Conservation (phyloP, 2,888 invertebrate species). For the Formica aserva region DNA sequence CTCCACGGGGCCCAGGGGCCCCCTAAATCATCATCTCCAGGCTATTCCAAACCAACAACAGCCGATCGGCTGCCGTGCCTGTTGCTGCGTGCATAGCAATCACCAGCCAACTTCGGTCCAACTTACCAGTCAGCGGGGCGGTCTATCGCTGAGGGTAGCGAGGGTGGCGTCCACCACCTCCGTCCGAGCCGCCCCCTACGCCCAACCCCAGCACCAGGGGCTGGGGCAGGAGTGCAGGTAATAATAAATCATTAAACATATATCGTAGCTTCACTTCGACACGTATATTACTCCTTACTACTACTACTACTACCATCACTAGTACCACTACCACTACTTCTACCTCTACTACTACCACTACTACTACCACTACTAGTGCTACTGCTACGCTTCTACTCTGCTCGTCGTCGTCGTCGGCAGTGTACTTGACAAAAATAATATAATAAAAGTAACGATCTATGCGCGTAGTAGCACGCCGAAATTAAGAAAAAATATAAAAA, state of each 20-base stretch:
- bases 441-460: conserved; percentile 62
- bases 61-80: conserved; percentile 82
- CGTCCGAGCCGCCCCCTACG: conserved; percentile 86
- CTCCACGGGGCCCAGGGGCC: conserved; percentile 84
- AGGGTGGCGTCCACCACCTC: conserved; percentile 86
- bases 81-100: conserved; percentile 84
- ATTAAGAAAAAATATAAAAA: conserved; percentile 46
- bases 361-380: conserved; percentile 56
- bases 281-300: conserved; percentile 65
- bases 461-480: conserved; percentile 70
- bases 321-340: conserved; percentile 55
- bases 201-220: conserved; percentile 85
- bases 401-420: conserved; percentile 70
- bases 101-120: conserved; percentile 82
- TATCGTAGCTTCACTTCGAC: conserved; percentile 74
- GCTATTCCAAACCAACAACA: conserved; percentile 75
- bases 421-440: conserved; percentile 65
- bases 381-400: conserved; percentile 68
- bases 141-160: conserved; percentile 85
- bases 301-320: conserved; percentile 58
- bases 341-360: conserved; percentile 47
- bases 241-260: conserved; percentile 79
- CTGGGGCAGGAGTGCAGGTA: conserved; percentile 86
- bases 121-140: conserved; percentile 84
- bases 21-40: conserved; percentile 79